Evolutionary conservation across 2,113 vertebrate genomes (phyloP), one percentile per base, ranked within the genome.

Genomic region (Mirounga angustirostris): DNA sequence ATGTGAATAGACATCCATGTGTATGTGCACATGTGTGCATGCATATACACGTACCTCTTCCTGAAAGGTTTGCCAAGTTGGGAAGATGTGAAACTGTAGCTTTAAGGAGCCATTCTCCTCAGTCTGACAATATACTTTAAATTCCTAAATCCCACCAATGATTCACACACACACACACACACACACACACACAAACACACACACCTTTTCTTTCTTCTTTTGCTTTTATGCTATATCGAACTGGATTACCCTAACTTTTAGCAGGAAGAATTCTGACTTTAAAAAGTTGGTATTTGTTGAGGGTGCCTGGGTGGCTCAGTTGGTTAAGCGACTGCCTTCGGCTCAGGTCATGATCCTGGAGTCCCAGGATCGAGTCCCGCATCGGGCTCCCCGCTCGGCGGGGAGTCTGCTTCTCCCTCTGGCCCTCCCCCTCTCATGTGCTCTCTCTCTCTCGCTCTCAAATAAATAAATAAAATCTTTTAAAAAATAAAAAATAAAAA

Each of bases 241-340:
- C 16, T 81, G 33, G 13, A 92, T 81, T 94, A 85, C 59, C 92
- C 19, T 88, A 74, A 58, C 43, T 56, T 63, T 89, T 58, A 81
- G n/a, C 14, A 40, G 76, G 26, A 95, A 85, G n/a, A 52, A 28
- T 88, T n/a, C 40, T 43, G 10, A 56, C 10, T 71, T 59, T 33
- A n/a, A 71, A 58, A 95, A 79, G 19, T 15, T 73, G 50, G 21
- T 58, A 54, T 56, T 26, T 95, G 26, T 63, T 74, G n/a, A 91
- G 40, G 40, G 40, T 40, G 40, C 40, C 40, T 40, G 40, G 40
- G 40, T 40, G 40, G 40, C 40, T 40, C 40, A 40, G 40, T 40
- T 40, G 40, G 40, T 40, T 40, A 40, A 40, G 40, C 40, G 40
- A 40, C 40, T 40, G 40, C 40, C 40, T 40, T 40, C 40, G 40